Base-by-base conservation (phyloP, 1,140 invertebrate species). In the Stratiolaelaps scimitus region DNA sequence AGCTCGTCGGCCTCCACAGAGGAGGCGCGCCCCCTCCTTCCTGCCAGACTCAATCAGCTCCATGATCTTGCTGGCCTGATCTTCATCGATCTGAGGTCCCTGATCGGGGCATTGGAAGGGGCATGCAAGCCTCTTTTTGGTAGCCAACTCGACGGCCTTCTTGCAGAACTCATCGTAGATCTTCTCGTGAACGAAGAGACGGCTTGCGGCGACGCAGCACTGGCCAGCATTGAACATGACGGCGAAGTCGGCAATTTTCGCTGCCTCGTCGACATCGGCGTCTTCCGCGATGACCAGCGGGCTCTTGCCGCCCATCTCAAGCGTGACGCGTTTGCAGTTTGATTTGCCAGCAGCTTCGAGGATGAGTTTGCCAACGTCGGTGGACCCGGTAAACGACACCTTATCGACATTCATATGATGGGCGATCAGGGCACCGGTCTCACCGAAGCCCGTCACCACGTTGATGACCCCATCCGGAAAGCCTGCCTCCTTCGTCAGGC, bases 81-180 rank as follows among this genome's bases (percentile, higher is more conserved):
- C 83, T 53, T 66, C 40, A 46, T 66, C 65, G 47, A 66, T 28
- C 48, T 66, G 43, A 1, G 34, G 40, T 43, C 34, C 15, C n/a
- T 65, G 34, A 43, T 45, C 43, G 13, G n/a, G 26, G 17, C 34
- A 43, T n/a, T 43, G 26, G 77, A 93, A 98, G 23, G 92, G 92
- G 80, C 96, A 81, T 17, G 92, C 92, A 23, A 96, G 81, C 1
- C 79, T 82, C 45, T 85, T 81, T 56, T 81, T 81, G 72, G 88
- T 86, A 0, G 92, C 91, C 64, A 85, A 79, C 70, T 83, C 86
- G 0, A 85, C 85, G 71, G 84, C 85, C 72, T 82, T 80, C 73
- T 92, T 88, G 6, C 96, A 89, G 76, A 97, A 98, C 73, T 95
- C 85, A 75, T 97, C 90, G 74, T 96, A 97, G 70, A 96, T 91